These are phyloP conservation scores for Calcarius ornatus DNA, from an alignment of 2,113 vertebrate species.

Conservation along the genomic window DNA sequence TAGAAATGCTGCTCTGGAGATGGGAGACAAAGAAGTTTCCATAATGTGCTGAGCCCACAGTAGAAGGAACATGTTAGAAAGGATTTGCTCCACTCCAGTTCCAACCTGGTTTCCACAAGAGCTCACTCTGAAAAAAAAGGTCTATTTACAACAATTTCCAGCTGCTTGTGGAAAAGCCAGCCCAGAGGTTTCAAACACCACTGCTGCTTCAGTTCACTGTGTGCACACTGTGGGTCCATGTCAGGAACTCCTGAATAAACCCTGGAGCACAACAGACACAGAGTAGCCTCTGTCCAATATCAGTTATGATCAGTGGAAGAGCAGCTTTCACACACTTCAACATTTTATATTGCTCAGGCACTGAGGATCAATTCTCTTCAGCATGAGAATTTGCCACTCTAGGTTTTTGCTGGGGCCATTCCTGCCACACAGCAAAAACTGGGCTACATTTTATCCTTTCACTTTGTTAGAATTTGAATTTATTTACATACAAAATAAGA, in stretches of 20 bases:
- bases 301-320: background rate
- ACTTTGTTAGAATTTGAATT: slow-evolving; percentile 16
- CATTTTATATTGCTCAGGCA: slow-evolving; percentile 41
- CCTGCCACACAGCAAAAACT: background rate
- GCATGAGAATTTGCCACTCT: background rate
- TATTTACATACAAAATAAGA: slow-evolving; percentile 55
- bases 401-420: background rate
- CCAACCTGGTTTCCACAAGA: background rate
- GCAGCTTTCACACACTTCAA: background rate
- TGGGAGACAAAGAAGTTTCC: background rate
- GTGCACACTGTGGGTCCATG: background rate
- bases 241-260: slow-evolving; percentile 16
- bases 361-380: slow-evolving; percentile 6
- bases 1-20: slow-evolving; percentile 7
- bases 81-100: background rate
- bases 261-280: background rate
- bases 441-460: slow-evolving; percentile 14
- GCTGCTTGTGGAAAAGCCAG: slow-evolving; percentile 43
- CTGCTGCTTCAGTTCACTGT: slow-evolving; percentile 15
- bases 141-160: slow-evolving; percentile 23
- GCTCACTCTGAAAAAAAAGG: background rate
- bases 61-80: background rate
- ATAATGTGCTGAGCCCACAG: background rate
- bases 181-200: slow-evolving; percentile 1
- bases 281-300: background rate